phyloP scores from a whole-genome alignment of 2,888 invertebrate genomes.

The Drosophila mayaguana region DNA sequence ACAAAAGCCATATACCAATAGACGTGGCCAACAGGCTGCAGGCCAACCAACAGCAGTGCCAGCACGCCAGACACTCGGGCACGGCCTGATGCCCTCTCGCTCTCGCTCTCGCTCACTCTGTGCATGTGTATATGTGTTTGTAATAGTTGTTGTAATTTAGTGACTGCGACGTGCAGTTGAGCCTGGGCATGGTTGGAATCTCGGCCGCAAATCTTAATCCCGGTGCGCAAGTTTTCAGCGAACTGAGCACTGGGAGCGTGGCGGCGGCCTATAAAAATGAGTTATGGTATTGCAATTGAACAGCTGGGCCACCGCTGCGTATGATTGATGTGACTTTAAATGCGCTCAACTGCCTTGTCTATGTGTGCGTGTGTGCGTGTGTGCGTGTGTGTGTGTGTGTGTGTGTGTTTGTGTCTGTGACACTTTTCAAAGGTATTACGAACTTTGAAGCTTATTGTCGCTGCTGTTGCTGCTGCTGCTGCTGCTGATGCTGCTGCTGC shows the following conservation, averaged over 20 bases:
- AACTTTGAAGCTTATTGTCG: slow-evolving; percentile 39
- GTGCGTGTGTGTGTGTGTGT: not conserved
- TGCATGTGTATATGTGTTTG: slow-evolving; percentile 37
- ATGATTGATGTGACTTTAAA: slow-evolving; percentile 81
- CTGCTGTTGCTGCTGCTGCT: slow-evolving; percentile 10
- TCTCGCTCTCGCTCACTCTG: not conserved
- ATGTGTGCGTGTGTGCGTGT: not conserved
- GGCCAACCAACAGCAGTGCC: slow-evolving; percentile 16
- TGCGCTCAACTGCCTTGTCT: slow-evolving; percentile 35
- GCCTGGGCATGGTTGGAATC: slow-evolving; percentile 64
- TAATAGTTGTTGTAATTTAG: slow-evolving; percentile 82
- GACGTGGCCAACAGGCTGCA: slow-evolving; percentile 41
- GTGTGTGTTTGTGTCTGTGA: slow-evolving; percentile 30
- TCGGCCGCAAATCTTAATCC: slow-evolving; percentile 82
- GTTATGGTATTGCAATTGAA: slow-evolving; percentile 80
- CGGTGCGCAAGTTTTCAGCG: slow-evolving; percentile 82
- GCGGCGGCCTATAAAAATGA: slow-evolving; percentile 79
- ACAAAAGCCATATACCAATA: slow-evolving; percentile 52
- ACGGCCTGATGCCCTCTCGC: slow-evolving; percentile 11
- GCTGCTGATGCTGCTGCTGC: slow-evolving; percentile 12
- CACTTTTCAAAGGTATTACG: slow-evolving; percentile 58
- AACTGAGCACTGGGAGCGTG: slow-evolving; percentile 60
- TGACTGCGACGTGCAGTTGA: slow-evolving; percentile 53
- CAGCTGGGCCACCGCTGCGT: slow-evolving; percentile 81
- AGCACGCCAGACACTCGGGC: slow-evolving; percentile 51